These are phyloP conservation scores for Machimus atricapillus DNA, from an alignment of 2,888 invertebrate species.

Conservation along the genomic window DNA sequence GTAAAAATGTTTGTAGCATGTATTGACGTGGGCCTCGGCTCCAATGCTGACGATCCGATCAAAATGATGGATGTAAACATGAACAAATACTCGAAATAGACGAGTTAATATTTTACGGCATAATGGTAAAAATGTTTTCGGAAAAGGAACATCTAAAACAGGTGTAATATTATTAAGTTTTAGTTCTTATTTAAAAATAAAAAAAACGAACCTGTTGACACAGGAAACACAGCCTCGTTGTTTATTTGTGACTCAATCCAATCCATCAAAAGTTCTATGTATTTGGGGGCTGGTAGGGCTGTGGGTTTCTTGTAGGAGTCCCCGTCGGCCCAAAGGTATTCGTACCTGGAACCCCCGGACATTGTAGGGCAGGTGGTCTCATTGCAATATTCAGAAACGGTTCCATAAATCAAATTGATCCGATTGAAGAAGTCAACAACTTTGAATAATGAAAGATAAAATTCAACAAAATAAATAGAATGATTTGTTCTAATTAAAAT, in stretches of 20 bases:
- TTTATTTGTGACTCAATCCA: conserved; percentile 93
- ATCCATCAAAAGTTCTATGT: conserved; percentile 85
- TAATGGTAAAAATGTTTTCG: conserved; percentile 78
- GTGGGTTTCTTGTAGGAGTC: conserved; percentile 79
- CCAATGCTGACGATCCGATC: conserved; percentile 85
- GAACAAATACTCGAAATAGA: conserved; percentile 89
- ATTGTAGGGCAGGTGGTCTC: conserved; percentile 85
- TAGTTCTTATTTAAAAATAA: background rate
- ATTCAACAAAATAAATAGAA: background rate
- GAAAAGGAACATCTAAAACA: conserved; percentile 80
- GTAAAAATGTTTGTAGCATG: conserved; percentile 94
- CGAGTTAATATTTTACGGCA: conserved; percentile 89
- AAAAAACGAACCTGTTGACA: conserved; percentile 67
- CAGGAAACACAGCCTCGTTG: conserved; percentile 84
- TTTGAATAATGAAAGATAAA: conserved; percentile 54
- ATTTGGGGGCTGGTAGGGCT: conserved; percentile 81
- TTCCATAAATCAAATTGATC: conserved; percentile 91
- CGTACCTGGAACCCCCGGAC: conserved; percentile 88
- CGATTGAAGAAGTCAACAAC: conserved; percentile 95
- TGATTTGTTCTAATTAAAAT: conserved; percentile 21
- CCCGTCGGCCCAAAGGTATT: conserved; percentile 91
- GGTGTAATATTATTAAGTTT: background rate
- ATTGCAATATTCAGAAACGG: conserved; percentile 84
- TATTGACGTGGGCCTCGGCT: conserved; percentile 92
- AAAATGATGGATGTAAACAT: conserved; percentile 94